Evolutionary conservation across 1,140 invertebrate genomes (phyloP).

Genomic region (Hyphantria cunea): DNA sequence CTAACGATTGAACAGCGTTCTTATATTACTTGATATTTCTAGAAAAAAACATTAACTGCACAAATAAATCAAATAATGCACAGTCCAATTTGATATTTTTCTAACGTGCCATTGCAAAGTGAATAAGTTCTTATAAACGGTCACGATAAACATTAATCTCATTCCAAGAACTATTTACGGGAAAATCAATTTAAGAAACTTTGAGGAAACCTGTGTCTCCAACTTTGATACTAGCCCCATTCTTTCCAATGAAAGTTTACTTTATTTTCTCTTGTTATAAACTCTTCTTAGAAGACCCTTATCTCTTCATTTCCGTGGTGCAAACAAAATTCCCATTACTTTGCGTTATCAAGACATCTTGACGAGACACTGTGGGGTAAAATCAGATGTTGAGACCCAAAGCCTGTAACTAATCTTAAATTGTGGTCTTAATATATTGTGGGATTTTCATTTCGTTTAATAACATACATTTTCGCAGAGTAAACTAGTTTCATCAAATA

Average conservation of each 20-base stretch:
- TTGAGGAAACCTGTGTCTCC: conserved; percentile 49
- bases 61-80: not conserved
- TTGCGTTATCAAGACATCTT: conserved; percentile 65
- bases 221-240: conserved; percentile 51
- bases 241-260: conserved; percentile 72
- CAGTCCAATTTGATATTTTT: conserved; percentile 17
- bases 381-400: conserved; percentile 53
- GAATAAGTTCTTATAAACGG: conserved; percentile 10
- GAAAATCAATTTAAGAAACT: conserved; percentile 62
- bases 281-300: conserved; percentile 67
- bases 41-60: too few relatives aligned
- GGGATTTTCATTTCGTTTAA: too few relatives aligned
- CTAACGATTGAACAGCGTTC: too few relatives aligned
- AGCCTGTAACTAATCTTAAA: conserved; percentile 40
- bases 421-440: conserved; percentile 6
- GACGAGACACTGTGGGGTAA: conserved; percentile 47
- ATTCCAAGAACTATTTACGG: conserved; percentile 47
- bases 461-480: too few relatives aligned
- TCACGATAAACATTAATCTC: conserved; percentile 45
- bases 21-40: too few relatives aligned
- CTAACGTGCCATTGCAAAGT: conserved; percentile 16
- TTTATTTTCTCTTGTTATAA: conserved; percentile 58
- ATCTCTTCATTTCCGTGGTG: conserved; percentile 64
- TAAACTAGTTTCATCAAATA: too few relatives aligned
- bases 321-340: conserved; percentile 60